Evolutionary conservation across 1,140 invertebrate genomes (phyloP).

Genomic region (Neotoxoptera formosana): DNA sequence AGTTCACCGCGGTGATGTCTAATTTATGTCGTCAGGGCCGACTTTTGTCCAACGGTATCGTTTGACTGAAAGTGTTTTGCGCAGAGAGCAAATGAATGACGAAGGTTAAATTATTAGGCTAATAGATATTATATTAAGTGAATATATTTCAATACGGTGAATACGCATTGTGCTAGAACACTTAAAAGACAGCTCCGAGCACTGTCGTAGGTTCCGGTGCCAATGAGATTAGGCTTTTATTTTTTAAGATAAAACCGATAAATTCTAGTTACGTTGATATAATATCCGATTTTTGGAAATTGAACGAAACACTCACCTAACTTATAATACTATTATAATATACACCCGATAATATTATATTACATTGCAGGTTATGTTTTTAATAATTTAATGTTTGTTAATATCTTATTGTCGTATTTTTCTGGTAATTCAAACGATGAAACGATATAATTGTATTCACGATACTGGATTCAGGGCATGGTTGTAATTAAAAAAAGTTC

Average conservation of each 20-base stretch:
- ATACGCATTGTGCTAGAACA: not conserved
- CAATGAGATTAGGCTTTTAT: too few relatives aligned
- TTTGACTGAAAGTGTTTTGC: not conserved
- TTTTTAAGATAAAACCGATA: too few relatives aligned
- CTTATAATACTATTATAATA: too few relatives aligned
- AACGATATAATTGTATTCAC: not conserved
- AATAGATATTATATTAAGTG: not conserved
- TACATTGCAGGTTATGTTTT: too few relatives aligned
- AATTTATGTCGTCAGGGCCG: not conserved
- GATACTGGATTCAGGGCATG: too few relatives aligned
- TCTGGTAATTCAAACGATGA: not conserved
- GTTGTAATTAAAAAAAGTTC: too few relatives aligned
- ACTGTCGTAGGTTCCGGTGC: not conserved
- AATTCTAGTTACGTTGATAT: too few relatives aligned
- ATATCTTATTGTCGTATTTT: not conserved
- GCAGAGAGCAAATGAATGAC: not conserved
- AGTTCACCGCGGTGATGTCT: not conserved
- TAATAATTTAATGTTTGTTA: not conserved
- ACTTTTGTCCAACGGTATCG: not conserved
- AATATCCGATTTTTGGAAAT: too few relatives aligned
- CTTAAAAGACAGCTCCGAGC: not conserved
- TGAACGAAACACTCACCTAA: too few relatives aligned
- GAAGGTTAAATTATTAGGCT: not conserved
- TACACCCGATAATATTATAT: too few relatives aligned
- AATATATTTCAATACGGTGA: not conserved